Evolutionary conservation across 2,797 vertebrate genomes (phyloP).

Genomic region (Channallabes apus): DNA sequence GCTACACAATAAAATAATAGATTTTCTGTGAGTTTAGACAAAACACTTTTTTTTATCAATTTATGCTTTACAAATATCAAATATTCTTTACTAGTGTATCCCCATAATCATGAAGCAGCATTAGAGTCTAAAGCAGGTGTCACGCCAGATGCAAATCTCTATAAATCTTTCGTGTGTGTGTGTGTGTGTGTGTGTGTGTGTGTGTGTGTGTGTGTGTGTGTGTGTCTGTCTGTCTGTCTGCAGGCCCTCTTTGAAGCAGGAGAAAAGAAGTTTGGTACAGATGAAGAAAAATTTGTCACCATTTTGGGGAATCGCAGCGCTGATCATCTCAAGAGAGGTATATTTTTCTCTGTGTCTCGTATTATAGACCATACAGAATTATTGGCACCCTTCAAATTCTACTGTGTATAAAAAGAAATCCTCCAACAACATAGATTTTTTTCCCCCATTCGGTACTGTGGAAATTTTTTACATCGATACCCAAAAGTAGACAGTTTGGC

Average conservation of each 20-base stretch:
- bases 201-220: background rate
- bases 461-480: background rate
- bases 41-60: too few relatives aligned
- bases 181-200: constrained; percentile 14
- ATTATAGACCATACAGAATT: background rate
- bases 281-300: constrained; percentile 94
- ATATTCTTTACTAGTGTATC: background rate
- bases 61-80: background rate
- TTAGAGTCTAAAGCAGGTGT: background rate
- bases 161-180: background rate
- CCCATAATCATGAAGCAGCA: background rate
- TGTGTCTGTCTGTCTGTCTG: background rate
- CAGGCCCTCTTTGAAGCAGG: constrained; percentile 90
- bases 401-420: too few relatives aligned
- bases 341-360: background rate
- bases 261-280: constrained; percentile 91
- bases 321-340: constrained; percentile 87
- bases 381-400: background rate
- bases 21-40: background rate
- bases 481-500: background rate
- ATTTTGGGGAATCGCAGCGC: constrained; percentile 89
- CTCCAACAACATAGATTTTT: background rate
- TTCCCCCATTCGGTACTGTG: background rate
- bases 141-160: background rate
- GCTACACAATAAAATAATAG: background rate